These are phyloP conservation scores for Microcebus jonahi DNA, from an alignment of 2,113 vertebrate genomes.

Conservation along the genomic window DNA sequence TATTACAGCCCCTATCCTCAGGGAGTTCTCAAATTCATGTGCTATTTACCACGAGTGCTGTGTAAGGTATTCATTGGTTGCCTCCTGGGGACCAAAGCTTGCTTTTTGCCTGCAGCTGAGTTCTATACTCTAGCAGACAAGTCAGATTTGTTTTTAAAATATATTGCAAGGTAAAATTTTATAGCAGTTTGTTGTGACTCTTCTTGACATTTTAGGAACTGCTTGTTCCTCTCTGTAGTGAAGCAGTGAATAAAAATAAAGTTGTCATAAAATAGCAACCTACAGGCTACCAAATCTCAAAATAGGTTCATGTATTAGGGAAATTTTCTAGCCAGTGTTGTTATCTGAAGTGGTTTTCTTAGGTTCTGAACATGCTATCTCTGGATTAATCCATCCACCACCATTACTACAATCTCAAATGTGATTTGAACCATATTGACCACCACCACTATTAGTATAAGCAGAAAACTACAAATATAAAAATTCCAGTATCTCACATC, in stretches of 20 bases:
- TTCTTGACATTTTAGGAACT: conserved; percentile 45
- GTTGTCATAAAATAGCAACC: conserved; percentile 7
- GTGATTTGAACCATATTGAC: not conserved
- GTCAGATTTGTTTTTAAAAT: not conserved
- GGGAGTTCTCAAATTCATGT: not conserved
- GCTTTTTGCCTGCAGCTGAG: not conserved
- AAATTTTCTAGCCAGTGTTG: not conserved
- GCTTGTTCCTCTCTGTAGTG: not conserved
- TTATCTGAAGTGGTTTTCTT: not conserved
- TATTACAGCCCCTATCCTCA: not conserved
- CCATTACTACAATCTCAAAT: not conserved
- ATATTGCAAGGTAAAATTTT: not conserved
- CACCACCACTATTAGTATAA: not conserved
- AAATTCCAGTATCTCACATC: not conserved
- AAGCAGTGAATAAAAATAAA: conserved; percentile 48
- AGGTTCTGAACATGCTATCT: not conserved
- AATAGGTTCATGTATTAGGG: not conserved
- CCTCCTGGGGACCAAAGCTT: not conserved
- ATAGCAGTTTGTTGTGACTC: conserved; percentile 50
- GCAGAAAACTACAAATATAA: not conserved
- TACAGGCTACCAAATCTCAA: not conserved
- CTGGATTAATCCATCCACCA: not conserved
- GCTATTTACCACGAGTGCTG: not conserved
- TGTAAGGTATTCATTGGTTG: not conserved
- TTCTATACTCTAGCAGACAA: not conserved